Conservation (phyloP, 2,797 vertebrate species). For the Rhynchotus rufescens region DNA sequence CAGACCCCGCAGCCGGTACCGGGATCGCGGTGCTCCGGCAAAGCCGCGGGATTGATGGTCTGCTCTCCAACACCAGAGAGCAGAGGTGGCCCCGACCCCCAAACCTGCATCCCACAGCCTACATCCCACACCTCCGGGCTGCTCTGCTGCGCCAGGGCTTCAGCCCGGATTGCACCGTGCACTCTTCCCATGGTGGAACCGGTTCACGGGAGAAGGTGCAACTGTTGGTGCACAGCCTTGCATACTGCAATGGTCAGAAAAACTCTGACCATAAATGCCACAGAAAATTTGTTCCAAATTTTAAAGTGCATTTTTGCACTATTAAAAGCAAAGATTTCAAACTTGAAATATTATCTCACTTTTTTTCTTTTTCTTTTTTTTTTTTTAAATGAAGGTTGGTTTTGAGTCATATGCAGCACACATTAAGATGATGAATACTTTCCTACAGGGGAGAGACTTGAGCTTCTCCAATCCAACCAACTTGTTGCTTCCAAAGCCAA, state of each 20-base stretch:
- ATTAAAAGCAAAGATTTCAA: conserved; percentile 17
- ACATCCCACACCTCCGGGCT: background rate
- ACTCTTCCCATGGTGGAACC: fast-evolving
- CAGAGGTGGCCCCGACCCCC: background rate
- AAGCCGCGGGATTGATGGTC: background rate
- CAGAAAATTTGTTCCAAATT: background rate
- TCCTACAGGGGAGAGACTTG: conserved; percentile 66
- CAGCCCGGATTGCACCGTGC: background rate
- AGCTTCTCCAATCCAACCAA: conserved; percentile 48
- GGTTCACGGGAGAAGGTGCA: background rate
- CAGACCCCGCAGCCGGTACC: background rate
- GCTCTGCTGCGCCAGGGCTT: background rate
- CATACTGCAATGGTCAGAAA: conserved; percentile 3
- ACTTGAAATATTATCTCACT: conserved; percentile 33
- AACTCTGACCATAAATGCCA: background rate
- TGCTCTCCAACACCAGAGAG: background rate
- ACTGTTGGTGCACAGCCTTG: background rate
- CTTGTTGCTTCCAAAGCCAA: conserved; percentile 59
- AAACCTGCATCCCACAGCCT: background rate
- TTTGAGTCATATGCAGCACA: conserved; percentile 64
- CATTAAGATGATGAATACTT: conserved; percentile 61
- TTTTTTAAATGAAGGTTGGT: conserved; percentile 9
- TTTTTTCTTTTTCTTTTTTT: conserved; percentile 16
- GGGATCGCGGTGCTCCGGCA: background rate
- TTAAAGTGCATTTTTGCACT: background rate